phyloP scores from a whole-genome alignment of 1,140 invertebrate genomes.

The Leguminivora glycinivorella region DNA sequence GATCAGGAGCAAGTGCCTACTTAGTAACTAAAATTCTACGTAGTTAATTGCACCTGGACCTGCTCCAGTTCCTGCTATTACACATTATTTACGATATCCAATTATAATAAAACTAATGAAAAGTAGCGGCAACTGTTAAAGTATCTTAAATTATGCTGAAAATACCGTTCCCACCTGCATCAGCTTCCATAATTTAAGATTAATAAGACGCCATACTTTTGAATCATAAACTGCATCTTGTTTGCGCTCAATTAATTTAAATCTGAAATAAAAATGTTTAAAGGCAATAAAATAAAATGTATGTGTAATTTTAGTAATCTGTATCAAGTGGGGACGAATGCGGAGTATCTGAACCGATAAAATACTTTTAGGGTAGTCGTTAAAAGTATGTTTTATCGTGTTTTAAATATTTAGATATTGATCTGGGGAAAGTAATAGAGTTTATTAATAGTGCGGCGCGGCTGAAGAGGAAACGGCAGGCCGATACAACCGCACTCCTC shows the following conservation, averaged over 20 bases:
- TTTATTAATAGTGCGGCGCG: slow-evolving; percentile 55
- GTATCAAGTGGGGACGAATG: slow-evolving; percentile 51
- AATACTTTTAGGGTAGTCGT: slow-evolving; percentile 65
- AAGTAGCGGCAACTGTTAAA: slow-evolving; percentile 46
- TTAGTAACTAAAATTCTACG: no score
- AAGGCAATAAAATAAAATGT: slow-evolving; percentile 60
- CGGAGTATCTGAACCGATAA: slow-evolving; percentile 53
- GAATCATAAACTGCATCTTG: slow-evolving; percentile 56
- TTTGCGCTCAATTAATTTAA: slow-evolving; percentile 72
- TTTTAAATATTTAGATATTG: slow-evolving; percentile 74
- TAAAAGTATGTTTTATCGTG: slow-evolving; percentile 75
- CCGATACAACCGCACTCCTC: no score
- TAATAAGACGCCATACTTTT: slow-evolving; percentile 46
- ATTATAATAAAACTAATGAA: slow-evolving; percentile 50
- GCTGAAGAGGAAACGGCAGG: slow-evolving; percentile 34
- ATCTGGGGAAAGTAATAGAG: slow-evolving; percentile 71
- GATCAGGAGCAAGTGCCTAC: no score
- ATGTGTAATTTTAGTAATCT: slow-evolving; percentile 66
- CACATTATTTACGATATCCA: slow-evolving; percentile 36
- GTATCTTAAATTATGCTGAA: slow-evolving; percentile 50
- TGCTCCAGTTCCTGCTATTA: slow-evolving; percentile 22
- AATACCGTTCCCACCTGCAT: slow-evolving; percentile 43
- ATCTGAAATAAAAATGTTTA: slow-evolving; percentile 63
- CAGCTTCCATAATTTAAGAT: slow-evolving; percentile 50
- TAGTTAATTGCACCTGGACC: no score